Percentiles rank a stretch among this genome's conserved stretches.
Evolutionary conservation across 2,113 vertebrate species (phyloP).

Genomic region (Proteles cristata): DNA sequence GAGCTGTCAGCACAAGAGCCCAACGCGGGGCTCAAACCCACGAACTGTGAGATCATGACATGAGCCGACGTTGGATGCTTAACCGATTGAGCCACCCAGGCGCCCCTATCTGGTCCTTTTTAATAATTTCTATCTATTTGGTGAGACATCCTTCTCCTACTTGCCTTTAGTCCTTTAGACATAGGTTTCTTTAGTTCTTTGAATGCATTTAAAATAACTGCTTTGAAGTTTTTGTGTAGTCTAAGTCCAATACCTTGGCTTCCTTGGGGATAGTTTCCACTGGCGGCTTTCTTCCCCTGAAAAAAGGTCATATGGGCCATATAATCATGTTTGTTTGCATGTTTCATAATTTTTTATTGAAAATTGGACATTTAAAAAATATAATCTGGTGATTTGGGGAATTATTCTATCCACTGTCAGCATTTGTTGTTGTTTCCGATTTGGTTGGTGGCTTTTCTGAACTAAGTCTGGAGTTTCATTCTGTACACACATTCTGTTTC

Average conservation of each 20-base stretch:
- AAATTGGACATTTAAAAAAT: not conserved
- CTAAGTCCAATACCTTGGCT: not conserved
- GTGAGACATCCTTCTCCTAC: not conserved
- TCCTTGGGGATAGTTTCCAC: not conserved
- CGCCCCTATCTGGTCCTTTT: not conserved
- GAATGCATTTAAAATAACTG: not conserved
- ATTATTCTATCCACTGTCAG: not conserved
- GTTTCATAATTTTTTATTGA: not conserved
- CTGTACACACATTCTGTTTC: no score
- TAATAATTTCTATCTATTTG: not conserved
- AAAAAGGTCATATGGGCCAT: not conserved
- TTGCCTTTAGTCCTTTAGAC: not conserved
- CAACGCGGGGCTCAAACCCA: no score
- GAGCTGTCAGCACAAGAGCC: no score
- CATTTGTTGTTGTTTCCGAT: not conserved
- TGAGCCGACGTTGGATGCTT: no score
- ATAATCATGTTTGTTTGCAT: not conserved
- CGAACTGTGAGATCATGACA: no score
- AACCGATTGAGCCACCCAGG: no score
- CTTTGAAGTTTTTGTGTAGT: not conserved
- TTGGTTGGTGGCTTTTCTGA: not conserved
- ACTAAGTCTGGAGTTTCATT: not conserved
- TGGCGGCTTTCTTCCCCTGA: not conserved
- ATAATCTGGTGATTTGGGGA: not conserved
- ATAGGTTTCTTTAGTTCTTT: slow-evolving; percentile 13